Conservation (phyloP, 2,888 invertebrate genomes). For the Brachylomia viminalis region DNA sequence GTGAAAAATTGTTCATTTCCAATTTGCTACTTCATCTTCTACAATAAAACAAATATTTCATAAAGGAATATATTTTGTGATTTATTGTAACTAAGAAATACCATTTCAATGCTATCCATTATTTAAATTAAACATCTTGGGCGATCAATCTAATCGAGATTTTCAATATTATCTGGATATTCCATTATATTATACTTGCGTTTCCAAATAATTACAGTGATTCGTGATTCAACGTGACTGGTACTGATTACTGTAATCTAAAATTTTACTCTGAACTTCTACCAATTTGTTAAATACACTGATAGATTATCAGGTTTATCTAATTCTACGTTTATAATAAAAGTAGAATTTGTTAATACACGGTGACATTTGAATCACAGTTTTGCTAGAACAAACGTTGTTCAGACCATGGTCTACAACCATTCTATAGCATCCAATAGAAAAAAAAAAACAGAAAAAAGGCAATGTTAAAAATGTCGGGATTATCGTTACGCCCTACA, state of each 20-base stretch:
- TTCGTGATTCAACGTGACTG: not conserved
- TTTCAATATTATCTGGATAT: conserved; percentile 6
- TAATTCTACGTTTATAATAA: too few species aligned
- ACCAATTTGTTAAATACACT: not conserved
- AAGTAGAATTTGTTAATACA: too few species aligned
- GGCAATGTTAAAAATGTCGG: too few species aligned
- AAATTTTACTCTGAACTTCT: not conserved
- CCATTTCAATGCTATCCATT: conserved; percentile 8
- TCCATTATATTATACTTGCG: not conserved
- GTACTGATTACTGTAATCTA: not conserved
- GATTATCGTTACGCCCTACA: too few species aligned
- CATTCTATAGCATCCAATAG: too few species aligned
- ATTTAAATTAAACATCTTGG: conserved; percentile 29
- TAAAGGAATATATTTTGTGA: conserved; percentile 23
- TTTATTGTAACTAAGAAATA: conserved; percentile 25
- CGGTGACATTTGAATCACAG: too few species aligned
- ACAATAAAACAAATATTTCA: conserved; percentile 22
- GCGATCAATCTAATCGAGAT: not conserved
- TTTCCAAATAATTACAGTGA: not conserved
- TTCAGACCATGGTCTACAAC: too few species aligned
- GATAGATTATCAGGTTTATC: not conserved
- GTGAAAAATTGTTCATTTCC: conserved; percentile 40
- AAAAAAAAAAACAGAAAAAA: too few species aligned
- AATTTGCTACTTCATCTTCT: conserved; percentile 27
- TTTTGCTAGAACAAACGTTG: too few species aligned